Evolutionary conservation across 2,888 invertebrate species (phyloP), one percentile per base, ranked within the genome.

Genomic region (Myathropa florea): DNA sequence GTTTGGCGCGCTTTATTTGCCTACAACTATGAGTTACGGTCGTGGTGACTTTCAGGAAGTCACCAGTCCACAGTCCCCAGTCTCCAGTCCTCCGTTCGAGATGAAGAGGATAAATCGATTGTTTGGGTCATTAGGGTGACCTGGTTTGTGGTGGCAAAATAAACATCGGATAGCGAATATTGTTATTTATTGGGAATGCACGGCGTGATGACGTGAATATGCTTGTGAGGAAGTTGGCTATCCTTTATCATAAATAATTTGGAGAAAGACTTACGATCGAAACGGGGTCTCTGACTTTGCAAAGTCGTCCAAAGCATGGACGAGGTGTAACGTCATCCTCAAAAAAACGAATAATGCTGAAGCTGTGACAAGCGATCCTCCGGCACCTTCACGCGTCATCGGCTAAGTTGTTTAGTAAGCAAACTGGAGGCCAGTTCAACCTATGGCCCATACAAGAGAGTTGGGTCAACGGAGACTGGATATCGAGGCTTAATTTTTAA

Each of bases 1-100:
- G 60, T 61, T 71, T 72, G 46, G 46, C 46, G 68, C 57, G 63
- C 61, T 68, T 68, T 68, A 64, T 78, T 79, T 83, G 83, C 68
- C 68, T 73, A 68, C 21, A 67, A 71, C 71, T 76, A 71, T 71
- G 76, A 67, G 64, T 70, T 70, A 30, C 33, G 57, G 9, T 23
- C 14, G 23, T 33, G 60, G 55, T 12, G 55, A 70, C n/a, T 64
- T 33, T 61, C 33, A 36, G 65, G 24, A 65, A 65, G 33, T 46
- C 18, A 3, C 7, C 46, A n/a, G 46, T 46, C 46, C 4, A 7
- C 46, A 46, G 18, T 46, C 46, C 4, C n/a, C n/a, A n/a, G n/a
- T n/a, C n/a, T n/a, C n/a, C n/a, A 14, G 39, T 4, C 39, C 46
- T 18, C 46, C 55, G 18, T 18, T 14, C n/a, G 10, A 6, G 23